phyloP scores from a whole-genome alignment of 2,888 invertebrate genomes.

The Mythimna albipuncta region DNA sequence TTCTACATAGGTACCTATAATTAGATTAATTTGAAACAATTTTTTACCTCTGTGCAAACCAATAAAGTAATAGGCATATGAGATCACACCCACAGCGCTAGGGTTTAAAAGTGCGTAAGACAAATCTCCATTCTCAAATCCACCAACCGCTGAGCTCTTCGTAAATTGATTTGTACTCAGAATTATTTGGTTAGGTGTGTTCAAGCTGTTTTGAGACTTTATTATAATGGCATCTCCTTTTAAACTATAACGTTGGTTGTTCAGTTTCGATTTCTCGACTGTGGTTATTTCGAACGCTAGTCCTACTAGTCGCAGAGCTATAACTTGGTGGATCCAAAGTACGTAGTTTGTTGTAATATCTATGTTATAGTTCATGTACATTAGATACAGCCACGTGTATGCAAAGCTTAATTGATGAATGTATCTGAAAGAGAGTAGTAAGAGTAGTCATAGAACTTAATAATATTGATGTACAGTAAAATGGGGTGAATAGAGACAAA shows the following conservation, averaged over 20 bases:
- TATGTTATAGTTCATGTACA: conserved; percentile 93
- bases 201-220: neutral
- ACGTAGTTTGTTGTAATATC: conserved; percentile 92
- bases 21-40: too few species aligned
- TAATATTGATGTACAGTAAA: neutral
- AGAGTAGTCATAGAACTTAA: neutral
- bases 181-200: neutral
- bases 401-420: conserved; percentile 93
- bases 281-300: conserved; percentile 94
- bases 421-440: conserved; percentile 89
- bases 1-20: too few species aligned
- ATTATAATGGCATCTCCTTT: neutral
- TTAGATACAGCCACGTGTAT: conserved; percentile 95
- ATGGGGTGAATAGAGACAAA: too few species aligned
- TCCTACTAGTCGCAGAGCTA: conserved; percentile 95
- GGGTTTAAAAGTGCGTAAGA: conserved; percentile 79
- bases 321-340: conserved; percentile 95
- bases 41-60: conserved; percentile 94
- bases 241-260: neutral
- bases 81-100: conserved; percentile 92
- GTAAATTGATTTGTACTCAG: neutral
- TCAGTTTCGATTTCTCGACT: conserved; percentile 60
- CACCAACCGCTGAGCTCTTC: neutral
- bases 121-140: conserved; percentile 51
- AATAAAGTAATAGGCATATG: conserved; percentile 95